phyloP scores from a whole-genome alignment of 2,797 vertebrate genomes.

The Vultur gryphus region DNA sequence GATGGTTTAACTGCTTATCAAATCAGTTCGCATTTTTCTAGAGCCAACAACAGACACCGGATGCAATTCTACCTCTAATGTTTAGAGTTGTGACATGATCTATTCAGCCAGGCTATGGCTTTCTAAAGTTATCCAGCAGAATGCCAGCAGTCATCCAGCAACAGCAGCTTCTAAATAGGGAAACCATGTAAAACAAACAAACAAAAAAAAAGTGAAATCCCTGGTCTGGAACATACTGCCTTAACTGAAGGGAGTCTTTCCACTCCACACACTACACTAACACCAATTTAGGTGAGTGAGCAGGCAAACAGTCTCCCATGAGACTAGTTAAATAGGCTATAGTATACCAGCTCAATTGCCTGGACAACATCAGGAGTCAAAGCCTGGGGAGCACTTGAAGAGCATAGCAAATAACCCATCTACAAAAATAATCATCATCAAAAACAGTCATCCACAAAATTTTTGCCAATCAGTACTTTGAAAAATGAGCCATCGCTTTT shows the following conservation, averaged over 20 bases:
- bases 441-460: conserved; percentile 46
- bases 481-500: conserved; percentile 24
- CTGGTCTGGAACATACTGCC: conserved; percentile 11
- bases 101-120: neutral
- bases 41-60: neutral
- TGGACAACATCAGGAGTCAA: conserved; percentile 35
- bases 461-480: conserved; percentile 3
- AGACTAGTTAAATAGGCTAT: neutral
- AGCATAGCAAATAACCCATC: conserved; percentile 16
- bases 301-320: neutral
- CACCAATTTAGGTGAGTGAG: conserved; percentile 22
- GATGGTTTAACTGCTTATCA: neutral
- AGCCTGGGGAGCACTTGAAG: conserved; percentile 24
- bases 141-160: conserved; percentile 16
- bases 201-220: neutral
- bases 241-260: conserved; percentile 3
- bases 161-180: conserved; percentile 12
- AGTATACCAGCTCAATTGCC: conserved; percentile 7
- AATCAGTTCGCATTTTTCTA: neutral
- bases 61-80: neutral
- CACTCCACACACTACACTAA: neutral
- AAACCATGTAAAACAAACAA: neutral
- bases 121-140: neutral
- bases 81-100: neutral
- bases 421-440: conserved; percentile 43